Conservation (phyloP, 1,140 invertebrate genomes). For the Drosophila kepulauana region DNA sequence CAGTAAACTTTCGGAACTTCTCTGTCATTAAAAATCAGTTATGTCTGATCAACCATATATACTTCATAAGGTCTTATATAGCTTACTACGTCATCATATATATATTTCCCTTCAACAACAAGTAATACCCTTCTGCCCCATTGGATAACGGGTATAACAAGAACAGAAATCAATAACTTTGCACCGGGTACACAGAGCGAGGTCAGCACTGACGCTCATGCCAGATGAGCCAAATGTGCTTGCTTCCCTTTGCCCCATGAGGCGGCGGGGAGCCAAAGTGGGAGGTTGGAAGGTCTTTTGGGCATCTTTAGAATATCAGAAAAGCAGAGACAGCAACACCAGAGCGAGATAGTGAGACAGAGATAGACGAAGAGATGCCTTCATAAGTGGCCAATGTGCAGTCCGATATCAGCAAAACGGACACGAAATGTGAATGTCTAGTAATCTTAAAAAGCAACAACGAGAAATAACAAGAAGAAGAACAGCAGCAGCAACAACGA, state of each 20-base stretch:
- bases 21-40: no score
- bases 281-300: conserved; percentile 17
- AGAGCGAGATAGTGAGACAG: background rate
- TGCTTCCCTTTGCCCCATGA: conserved; percentile 16
- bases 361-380: conserved; percentile 3
- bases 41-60: no score
- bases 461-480: background rate
- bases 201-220: conserved; percentile 73
- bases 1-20: no score
- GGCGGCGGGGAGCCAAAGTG: background rate
- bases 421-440: conserved; percentile 35
- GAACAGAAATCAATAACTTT: conserved; percentile 48
- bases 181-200: conserved; percentile 38
- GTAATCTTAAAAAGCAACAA: conserved; percentile 37
- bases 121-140: no score
- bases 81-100: no score
- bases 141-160: background rate
- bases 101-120: no score
- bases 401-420: conserved; percentile 11
- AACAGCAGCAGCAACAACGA: conserved; percentile 13
- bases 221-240: conserved; percentile 36
- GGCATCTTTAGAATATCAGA: conserved; percentile 26
- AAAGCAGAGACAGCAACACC: no score
- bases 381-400: conserved; percentile 30
- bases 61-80: no score